These are phyloP conservation scores for Drosophila subobscura DNA, from an alignment of 1,140 invertebrate genomes.

Conservation along the genomic window DNA sequence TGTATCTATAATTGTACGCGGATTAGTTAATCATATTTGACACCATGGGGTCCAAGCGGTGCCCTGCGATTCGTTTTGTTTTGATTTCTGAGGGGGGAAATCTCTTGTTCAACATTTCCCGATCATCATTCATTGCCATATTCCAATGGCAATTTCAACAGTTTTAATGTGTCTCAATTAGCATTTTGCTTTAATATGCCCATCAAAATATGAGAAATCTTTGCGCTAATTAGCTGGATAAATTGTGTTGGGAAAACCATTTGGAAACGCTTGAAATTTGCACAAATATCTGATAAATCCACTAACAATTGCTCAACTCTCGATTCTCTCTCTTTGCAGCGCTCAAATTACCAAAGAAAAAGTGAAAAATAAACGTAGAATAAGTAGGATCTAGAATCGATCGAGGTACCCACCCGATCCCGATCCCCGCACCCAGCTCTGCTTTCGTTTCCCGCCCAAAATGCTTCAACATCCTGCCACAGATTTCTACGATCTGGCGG, in stretches of 20 bases:
- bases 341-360: constrained; percentile 69
- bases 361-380: too few species aligned
- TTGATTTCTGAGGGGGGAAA: constrained; percentile 26
- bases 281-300: background rate
- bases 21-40: constrained; percentile 56
- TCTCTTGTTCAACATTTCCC: constrained; percentile 56
- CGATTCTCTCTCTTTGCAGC: constrained; percentile 26
- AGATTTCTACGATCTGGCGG: constrained; percentile 82
- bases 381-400: too few species aligned
- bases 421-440: background rate
- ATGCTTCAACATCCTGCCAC: constrained; percentile 83
- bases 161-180: constrained; percentile 64
- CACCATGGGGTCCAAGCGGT: constrained; percentile 53
- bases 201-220: constrained; percentile 64
- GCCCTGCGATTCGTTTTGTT: constrained; percentile 13
- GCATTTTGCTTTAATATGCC: constrained; percentile 44
- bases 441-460: constrained; percentile 20
- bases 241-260: constrained; percentile 10
- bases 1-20: constrained; percentile 19
- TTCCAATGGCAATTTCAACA: constrained; percentile 44
- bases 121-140: constrained; percentile 22
- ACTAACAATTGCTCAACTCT: background rate
- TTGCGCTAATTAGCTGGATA: constrained; percentile 35
- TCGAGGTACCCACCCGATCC: background rate
- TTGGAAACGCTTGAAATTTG: background rate